phyloP scores from a whole-genome alignment of 2,797 vertebrate genomes.

The Danio aesculapii region DNA sequence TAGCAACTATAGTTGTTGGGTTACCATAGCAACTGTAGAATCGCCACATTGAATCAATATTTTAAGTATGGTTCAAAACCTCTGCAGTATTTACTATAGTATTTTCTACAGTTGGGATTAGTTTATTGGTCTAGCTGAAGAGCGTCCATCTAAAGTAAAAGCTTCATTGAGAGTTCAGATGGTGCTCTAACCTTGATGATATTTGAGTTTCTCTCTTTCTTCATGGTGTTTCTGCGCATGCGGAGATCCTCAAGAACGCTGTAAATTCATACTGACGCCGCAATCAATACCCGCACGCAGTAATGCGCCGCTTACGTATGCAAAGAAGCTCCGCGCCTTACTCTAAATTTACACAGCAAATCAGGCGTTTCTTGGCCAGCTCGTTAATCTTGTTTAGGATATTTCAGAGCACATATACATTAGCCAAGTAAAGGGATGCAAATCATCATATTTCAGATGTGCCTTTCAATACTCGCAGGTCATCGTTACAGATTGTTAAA shows the following conservation, averaged over 20 bases:
- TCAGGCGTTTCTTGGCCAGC: not conserved
- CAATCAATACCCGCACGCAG: conserved; percentile 22
- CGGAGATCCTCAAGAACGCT: not conserved
- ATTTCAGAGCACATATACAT: conserved; percentile 42
- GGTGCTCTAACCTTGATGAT: too few relatives aligned
- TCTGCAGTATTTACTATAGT: too few relatives aligned
- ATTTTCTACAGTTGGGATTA: too few relatives aligned
- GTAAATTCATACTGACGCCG: not conserved
- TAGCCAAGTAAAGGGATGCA: conserved; percentile 40
- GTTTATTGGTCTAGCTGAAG: too few relatives aligned
- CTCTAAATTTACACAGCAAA: conserved; percentile 5
- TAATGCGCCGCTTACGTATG: conserved; percentile 15
- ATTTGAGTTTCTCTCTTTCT: not conserved
- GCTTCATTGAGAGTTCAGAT: too few relatives aligned
- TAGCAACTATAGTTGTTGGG: too few relatives aligned
- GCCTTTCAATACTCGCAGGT: conserved; percentile 53
- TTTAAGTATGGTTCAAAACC: too few relatives aligned
- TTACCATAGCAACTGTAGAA: too few relatives aligned
- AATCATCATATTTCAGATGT: conserved; percentile 56
- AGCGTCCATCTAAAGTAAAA: too few relatives aligned
- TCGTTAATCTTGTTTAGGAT: conserved; percentile 23
- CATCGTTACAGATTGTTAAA: conserved; percentile 56
- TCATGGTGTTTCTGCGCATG: not conserved
- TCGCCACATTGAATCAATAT: too few relatives aligned
- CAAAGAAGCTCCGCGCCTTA: not conserved